phyloP scores from a whole-genome alignment of 1,140 invertebrate genomes.

The Zeugodacus cucurbitae region DNA sequence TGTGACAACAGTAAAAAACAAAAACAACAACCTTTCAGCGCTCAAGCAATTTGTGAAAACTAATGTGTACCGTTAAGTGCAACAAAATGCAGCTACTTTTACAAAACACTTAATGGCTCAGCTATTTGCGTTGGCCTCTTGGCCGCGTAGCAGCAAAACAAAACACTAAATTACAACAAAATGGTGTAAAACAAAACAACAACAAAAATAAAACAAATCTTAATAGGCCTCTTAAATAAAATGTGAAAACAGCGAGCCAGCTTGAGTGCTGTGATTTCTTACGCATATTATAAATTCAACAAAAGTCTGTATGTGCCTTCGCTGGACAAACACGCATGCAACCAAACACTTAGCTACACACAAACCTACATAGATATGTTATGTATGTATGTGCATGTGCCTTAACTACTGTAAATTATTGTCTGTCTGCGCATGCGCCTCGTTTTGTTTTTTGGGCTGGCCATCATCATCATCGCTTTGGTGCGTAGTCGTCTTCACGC shows the following conservation, averaged over 20 bases:
- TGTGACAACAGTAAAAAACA: background rate
- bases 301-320: background rate
- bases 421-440: background rate
- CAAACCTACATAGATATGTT: too few relatives aligned
- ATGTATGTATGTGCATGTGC: too few relatives aligned
- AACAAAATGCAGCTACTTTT: background rate
- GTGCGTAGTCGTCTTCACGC: conserved; percentile 24
- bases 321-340: background rate
- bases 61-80: background rate
- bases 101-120: background rate
- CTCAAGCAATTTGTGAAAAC: background rate
- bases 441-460: background rate
- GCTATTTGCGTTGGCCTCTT: background rate
- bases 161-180: background rate
- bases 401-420: conserved; percentile 39
- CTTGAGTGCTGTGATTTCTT: conserved; percentile 11
- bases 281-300: background rate
- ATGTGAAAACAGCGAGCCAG: background rate
- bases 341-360: background rate
- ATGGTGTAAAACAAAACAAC: background rate
- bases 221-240: conserved; percentile 8
- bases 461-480: background rate
- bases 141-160: too few relatives aligned
- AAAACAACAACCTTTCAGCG: background rate
- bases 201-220: background rate